Evolutionary conservation across 2,888 invertebrate genomes (phyloP).

Genomic region (Diplolepis rosae): DNA sequence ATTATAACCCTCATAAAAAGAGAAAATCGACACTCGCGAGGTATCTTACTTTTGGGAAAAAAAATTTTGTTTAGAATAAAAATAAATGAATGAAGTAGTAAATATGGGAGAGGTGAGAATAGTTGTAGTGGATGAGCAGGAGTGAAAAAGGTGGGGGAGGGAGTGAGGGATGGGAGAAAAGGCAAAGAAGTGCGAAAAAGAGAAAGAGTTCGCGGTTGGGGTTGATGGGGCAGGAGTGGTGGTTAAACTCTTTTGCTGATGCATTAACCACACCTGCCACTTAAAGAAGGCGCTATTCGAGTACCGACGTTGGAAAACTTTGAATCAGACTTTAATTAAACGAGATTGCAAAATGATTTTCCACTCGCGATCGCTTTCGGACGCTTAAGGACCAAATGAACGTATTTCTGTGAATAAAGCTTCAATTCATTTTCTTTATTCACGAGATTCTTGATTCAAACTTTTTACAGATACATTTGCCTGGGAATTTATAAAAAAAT

Average conservation of each 20-base stretch:
- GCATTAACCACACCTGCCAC: constrained; percentile 71
- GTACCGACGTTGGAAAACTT: constrained; percentile 57
- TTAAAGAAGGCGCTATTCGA: constrained; percentile 43
- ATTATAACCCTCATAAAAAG: constrained; percentile 6
- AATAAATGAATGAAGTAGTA: constrained; percentile 17
- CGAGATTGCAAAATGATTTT: constrained; percentile 71
- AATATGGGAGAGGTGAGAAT: neutral
- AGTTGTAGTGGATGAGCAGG: neutral
- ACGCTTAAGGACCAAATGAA: neutral
- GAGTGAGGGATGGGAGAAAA: constrained; percentile 9
- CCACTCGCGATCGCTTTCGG: constrained; percentile 37
- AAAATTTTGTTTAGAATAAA: constrained; percentile 4
- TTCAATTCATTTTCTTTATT: neutral
- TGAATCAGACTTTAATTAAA: constrained; percentile 74
- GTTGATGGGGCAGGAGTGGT: constrained; percentile 53
- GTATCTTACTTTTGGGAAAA: constrained; percentile 29
- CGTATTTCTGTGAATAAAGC: constrained; percentile 9
- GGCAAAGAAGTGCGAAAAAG: constrained; percentile 32
- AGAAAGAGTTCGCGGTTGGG: constrained; percentile 45
- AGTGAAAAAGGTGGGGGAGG: constrained; percentile 30
- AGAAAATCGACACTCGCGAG: constrained; percentile 7
- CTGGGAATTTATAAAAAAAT: too few species aligned
- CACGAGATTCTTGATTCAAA: neutral
- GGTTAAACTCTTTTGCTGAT: constrained; percentile 67
- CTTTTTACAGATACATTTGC: neutral